These are phyloP conservation scores for Callinectes sapidus DNA, from an alignment of 2,888 invertebrate species.

Conservation along the genomic window DNA sequence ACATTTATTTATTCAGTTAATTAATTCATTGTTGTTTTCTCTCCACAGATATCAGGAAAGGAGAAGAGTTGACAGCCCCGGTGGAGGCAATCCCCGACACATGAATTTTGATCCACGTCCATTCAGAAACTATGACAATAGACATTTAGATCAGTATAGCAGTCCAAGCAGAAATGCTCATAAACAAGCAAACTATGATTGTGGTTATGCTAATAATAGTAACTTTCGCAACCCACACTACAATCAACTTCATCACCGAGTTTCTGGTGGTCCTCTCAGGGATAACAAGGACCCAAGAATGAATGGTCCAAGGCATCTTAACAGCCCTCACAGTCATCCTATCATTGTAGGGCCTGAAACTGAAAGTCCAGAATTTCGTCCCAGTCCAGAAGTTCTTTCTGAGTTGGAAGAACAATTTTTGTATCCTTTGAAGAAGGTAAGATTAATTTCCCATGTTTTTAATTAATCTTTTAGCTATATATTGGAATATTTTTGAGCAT, in stretches of 20 bases:
- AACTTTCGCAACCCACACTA: slow-evolving; percentile 41
- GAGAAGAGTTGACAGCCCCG: slow-evolving; percentile 44
- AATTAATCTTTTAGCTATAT: not conserved
- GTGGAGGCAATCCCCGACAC: slow-evolving; percentile 41
- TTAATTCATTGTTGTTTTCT: too few species aligned
- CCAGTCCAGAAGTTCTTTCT: slow-evolving; percentile 61
- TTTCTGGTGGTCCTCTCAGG: slow-evolving; percentile 36
- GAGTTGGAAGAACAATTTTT: slow-evolving; percentile 65
- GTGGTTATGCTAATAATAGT: slow-evolving; percentile 21
- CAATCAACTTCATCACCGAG: slow-evolving; percentile 42
- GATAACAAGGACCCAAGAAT: slow-evolving; percentile 48
- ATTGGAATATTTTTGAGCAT: not conserved
- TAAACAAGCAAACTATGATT: slow-evolving; percentile 43
- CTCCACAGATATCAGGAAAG: slow-evolving; percentile 49
- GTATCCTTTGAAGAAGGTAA: slow-evolving; percentile 68
- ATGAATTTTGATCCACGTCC: slow-evolving; percentile 41
- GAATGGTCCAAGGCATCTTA: slow-evolving; percentile 51
- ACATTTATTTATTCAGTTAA: too few species aligned
- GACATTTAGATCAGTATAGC: slow-evolving; percentile 47
- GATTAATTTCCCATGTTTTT: not conserved
- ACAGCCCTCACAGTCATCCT: not conserved
- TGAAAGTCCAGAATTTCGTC: slow-evolving; percentile 59
- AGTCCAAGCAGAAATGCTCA: slow-evolving; percentile 50
- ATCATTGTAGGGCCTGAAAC: slow-evolving; percentile 24
- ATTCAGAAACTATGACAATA: slow-evolving; percentile 38